Evolutionary conservation across 1,140 invertebrate species (phyloP).

Genomic region (Hyphantria cunea): DNA sequence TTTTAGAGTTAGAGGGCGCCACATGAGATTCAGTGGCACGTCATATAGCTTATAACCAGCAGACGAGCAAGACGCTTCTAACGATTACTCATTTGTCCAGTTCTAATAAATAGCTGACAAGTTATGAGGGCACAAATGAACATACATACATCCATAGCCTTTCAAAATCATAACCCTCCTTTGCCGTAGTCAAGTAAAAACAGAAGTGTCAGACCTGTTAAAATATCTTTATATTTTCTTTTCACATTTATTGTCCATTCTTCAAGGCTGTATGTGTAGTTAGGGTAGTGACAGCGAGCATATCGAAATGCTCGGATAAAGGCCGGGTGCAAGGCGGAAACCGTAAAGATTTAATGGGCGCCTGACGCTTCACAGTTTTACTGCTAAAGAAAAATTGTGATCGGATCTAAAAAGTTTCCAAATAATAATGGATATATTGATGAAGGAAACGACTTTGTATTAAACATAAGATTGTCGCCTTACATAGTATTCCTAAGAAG

Average conservation of each 20-base stretch:
- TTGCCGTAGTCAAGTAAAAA: too few relatives aligned
- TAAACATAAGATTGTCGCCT: neutral
- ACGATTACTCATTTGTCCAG: too few relatives aligned
- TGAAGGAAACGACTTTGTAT: neutral
- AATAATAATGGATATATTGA: slow-evolving; percentile 6
- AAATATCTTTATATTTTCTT: neutral
- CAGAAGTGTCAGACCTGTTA: neutral
- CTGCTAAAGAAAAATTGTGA: slow-evolving; percentile 28
- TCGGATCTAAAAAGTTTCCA: slow-evolving; percentile 5
- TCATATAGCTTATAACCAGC: too few relatives aligned
- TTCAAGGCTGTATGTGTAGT: neutral
- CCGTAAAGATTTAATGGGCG: slow-evolving; percentile 41
- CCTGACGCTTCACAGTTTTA: slow-evolving; percentile 32
- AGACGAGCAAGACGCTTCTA: too few relatives aligned
- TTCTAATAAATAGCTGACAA: too few relatives aligned
- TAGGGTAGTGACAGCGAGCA: slow-evolving; percentile 22
- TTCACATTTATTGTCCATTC: neutral
- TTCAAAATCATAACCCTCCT: too few relatives aligned
- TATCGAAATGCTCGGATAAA: slow-evolving; percentile 31
- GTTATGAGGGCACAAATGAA: too few relatives aligned
- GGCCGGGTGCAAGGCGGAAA: slow-evolving; percentile 24
- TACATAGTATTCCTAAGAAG: neutral
- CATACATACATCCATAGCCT: too few relatives aligned
- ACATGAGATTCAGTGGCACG: too few relatives aligned
- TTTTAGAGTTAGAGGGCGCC: too few relatives aligned